Conservation (phyloP, 2,113 vertebrate species). For the Apodemus speciosus region DNA sequence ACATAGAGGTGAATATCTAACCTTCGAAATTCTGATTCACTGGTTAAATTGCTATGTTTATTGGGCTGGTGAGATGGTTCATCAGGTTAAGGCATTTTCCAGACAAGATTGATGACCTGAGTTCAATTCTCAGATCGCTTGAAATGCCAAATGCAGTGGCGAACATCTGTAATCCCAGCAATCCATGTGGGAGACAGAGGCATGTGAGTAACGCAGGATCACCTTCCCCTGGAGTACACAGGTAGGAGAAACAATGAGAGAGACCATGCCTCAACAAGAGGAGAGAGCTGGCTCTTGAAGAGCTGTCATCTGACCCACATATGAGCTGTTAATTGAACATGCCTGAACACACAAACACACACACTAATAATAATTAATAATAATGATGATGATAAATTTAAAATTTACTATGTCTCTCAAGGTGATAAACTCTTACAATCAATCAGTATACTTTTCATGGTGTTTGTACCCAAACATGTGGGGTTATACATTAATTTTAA, state of each 20-base stretch:
- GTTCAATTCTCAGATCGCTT: neutral
- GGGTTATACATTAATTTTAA: slow-evolving; percentile 44
- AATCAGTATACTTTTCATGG: neutral
- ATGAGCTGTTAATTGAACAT: neutral
- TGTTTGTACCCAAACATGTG: neutral
- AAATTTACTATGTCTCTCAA: neutral
- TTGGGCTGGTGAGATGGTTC: neutral
- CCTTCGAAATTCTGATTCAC: slow-evolving; percentile 27
- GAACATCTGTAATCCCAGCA: neutral
- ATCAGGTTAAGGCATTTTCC: neutral
- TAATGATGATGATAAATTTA: neutral
- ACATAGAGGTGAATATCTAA: neutral
- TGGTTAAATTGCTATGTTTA: slow-evolving; percentile 44
- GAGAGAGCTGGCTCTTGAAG: neutral
- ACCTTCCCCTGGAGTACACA: neutral
- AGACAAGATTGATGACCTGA: neutral
- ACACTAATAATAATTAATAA: neutral
- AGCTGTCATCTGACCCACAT: neutral
- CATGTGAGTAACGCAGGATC: too few relatives aligned
- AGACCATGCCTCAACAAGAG: neutral
- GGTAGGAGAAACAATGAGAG: neutral
- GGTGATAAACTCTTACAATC: neutral
- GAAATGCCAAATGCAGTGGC: neutral
- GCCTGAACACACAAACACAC: neutral
- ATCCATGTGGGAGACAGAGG: neutral